Evolutionary conservation across 1,140 invertebrate genomes (phyloP), one percentile per base, ranked within the genome.

Genomic region (Leptestheria dahalacensis): DNA sequence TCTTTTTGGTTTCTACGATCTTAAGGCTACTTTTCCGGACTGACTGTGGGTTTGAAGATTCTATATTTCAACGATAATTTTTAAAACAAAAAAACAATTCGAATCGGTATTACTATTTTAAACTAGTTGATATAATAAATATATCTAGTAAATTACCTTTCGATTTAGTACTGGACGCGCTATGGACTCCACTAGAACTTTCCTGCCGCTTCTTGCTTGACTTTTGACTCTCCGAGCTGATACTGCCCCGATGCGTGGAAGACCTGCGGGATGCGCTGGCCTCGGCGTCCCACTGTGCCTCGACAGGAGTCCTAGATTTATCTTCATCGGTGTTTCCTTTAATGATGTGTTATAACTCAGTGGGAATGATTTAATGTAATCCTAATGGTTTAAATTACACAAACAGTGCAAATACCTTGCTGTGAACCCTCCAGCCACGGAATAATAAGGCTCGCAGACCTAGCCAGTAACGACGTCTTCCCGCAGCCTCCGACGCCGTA

Each of bases 401-500:
- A 49, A 15, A 52, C 15, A 1, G 10, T 25, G 28, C 12, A 12
- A 20, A 29, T 15, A 55, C 53, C 33, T 55, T 26, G 25, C 9
- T 29, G 24, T 9, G 26, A 4, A 29, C 20, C 46, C 9, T 24
- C 68, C 56, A 91, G 82, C 88, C 88, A 91, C 28, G 75, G 75
- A 25, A 72, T 73, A 11, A 83, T 80, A 71, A 89, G 78, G 54
- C 88, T 86, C 2, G 92, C 90, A 60, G 86, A 86, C 76, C 96
- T 96, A 2, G 95, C 89, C 56, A 98, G 73, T 1, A 98, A 74
- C 2, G 94, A 97, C 2, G 94, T 98, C 74, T 99, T 99, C 1
- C 95, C 95, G 69, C 93, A 97, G 26, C 95, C 95, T 66, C 91
- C 90, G 74, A 91, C 90, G 1, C 95, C 95, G 70, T 91, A 91